A percentile compares a stretch with the other conserved stretches of the same genome.
phyloP scores from a whole-genome alignment of 2,113 vertebrate species.

The Acanthisitta chloris region DNA sequence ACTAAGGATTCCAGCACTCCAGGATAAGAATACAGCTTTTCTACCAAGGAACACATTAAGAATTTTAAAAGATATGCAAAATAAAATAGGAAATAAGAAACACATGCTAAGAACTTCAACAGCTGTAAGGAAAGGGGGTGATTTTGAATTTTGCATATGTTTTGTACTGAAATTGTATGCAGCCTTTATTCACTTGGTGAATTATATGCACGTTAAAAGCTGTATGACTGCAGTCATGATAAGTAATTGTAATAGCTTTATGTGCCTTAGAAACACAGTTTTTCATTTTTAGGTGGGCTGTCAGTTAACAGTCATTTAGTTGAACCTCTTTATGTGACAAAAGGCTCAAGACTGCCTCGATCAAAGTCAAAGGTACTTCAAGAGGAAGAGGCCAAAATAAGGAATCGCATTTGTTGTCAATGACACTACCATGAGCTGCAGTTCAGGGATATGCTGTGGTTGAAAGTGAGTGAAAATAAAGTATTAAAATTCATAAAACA shows the following conservation, averaged over 20 bases:
- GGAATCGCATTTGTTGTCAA: not conserved
- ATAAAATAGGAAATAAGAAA: constrained; percentile 43
- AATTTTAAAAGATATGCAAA: constrained; percentile 28
- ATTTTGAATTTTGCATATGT: constrained; percentile 23
- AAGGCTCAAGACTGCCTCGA: not conserved
- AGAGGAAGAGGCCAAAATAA: not conserved
- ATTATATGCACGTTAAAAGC: constrained; percentile 10
- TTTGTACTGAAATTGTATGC: constrained; percentile 7
- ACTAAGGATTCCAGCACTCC: not conserved
- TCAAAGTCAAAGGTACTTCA: not conserved
- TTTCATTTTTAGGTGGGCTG: constrained; percentile 27
- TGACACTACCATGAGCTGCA: not conserved
- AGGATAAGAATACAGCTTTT: not conserved
- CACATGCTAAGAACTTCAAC: constrained; percentile 44
- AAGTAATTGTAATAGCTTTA: constrained; percentile 23
- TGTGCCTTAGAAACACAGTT: not conserved
- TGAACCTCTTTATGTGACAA: not conserved
- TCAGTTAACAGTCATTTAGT: not conserved
- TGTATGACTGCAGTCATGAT: not conserved
- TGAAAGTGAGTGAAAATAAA: not conserved
- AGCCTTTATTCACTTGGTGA: constrained; percentile 20
- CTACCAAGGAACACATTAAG: not conserved
- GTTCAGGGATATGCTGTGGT: not conserved
- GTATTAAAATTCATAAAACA: not conserved
- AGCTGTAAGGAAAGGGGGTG: constrained; percentile 21